Conservation (phyloP, 2,888 invertebrate genomes). For the Bibio marci region DNA sequence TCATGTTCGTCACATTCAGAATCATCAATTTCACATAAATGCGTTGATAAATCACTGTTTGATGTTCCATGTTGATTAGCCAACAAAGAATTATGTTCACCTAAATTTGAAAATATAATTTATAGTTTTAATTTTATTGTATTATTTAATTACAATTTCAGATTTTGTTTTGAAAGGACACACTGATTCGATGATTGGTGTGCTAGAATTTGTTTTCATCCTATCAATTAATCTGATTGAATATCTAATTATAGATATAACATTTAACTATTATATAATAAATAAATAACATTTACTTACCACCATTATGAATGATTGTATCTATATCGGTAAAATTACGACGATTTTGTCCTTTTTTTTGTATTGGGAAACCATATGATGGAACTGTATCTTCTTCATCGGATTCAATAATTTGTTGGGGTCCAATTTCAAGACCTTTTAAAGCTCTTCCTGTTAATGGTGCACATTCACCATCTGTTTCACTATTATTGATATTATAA, state of each 20-base stretch:
- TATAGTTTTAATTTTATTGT: no score
- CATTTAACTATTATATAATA: no score
- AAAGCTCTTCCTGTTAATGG: slow-evolving; percentile 15
- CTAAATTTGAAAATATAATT: no score
- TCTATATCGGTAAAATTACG: slow-evolving; percentile 20
- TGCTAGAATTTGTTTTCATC: no score
- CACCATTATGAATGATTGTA: slow-evolving; percentile 12
- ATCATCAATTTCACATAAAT: slow-evolving; percentile 85
- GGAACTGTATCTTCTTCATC: slow-evolving; percentile 28
- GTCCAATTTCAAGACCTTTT: slow-evolving; percentile 12
- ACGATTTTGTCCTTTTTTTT: slow-evolving; percentile 22
- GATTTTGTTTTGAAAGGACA: no score
- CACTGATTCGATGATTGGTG: no score
- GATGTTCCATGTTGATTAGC: slow-evolving; percentile 43
- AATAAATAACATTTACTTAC: no score
- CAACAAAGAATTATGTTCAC: slow-evolving; percentile 58
- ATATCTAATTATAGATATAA: no score
- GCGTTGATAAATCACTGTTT: slow-evolving; percentile 72
- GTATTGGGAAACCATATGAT: slow-evolving; percentile 33
- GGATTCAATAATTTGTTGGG: slow-evolving; percentile 23
- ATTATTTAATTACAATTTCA: no score
- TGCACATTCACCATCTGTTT: slow-evolving; percentile 38
- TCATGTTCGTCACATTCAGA: slow-evolving; percentile 47
- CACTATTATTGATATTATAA: slow-evolving; percentile 49
- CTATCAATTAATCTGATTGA: no score